Base-by-base conservation (phyloP, 1,140 invertebrate species). In the Sinonovacula constricta region DNA sequence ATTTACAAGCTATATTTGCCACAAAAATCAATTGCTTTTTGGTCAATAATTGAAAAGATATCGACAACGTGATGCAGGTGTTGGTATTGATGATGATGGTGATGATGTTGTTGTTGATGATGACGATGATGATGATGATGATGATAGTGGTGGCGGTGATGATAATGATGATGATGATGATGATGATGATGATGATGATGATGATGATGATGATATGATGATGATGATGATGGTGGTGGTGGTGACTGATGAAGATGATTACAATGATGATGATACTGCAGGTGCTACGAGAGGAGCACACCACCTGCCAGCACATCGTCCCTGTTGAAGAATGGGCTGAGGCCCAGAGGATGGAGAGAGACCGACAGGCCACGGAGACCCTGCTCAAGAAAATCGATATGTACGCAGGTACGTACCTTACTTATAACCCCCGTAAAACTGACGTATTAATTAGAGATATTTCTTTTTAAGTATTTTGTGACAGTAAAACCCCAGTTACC, bases 311-410 rank as follows among this genome's bases (percentile, higher is more conserved):
- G 49, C 34, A 67, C 31, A 24, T 76, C 31, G 53, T 76, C 30
- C 72, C 72, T 7, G 72, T 60, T 0, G 49, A 56, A 3, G 72
- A 76, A 26, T 76, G 72, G 72, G 72, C 63, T 3, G 72, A 76
- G 33, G 72, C 72, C 15, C 72, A 76, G 33, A 59, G 62, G 2
- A 67, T 76, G 62, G 72, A 76, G 33, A 49, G 51, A 3, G 62
- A 76, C 22, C 62, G 72, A 5, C 12, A 26, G 4, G 49, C 28
- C 26, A 67, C 45, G 24, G 72, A 76, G 51, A 14, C 49, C 14
- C 30, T 33, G 12, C 51, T 76, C 22, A 66, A 59, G 39, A 53
- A 31, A 26, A 54, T 76, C 24, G 72, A 76, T 26, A 49, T 59
- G 10, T 76, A 66, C 34, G 72, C 72, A 39, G 72, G 72, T 76